phyloP scores from a whole-genome alignment of 2,113 vertebrate species.

The Cettia cetti region DNA sequence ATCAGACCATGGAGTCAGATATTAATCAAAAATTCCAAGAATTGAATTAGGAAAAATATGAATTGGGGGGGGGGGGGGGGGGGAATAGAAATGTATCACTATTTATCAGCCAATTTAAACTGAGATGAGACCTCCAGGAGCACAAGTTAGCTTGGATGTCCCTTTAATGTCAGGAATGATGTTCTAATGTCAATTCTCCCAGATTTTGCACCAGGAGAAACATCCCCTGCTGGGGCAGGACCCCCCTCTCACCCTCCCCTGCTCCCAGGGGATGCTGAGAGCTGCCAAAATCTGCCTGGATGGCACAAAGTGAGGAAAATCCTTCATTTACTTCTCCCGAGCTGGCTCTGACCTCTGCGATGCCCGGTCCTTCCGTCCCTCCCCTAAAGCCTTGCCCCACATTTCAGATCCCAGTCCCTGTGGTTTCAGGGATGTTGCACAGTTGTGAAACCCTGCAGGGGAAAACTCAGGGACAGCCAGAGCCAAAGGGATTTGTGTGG shows the following conservation, averaged over 20 bases:
- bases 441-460: background rate
- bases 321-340: background rate
- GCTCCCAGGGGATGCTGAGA: fast-evolving
- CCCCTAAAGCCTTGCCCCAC: fast-evolving
- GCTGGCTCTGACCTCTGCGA: fast-evolving
- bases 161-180: fast-evolving
- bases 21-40: background rate
- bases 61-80: too few relatives aligned
- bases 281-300: background rate
- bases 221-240: background rate
- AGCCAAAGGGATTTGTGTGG: background rate
- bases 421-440: fast-evolving
- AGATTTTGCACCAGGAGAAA: background rate
- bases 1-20: background rate
- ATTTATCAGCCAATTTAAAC: background rate
- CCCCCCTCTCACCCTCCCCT: fast-evolving
- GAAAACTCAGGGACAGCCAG: background rate
- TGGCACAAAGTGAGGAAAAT: background rate
- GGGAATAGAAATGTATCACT: background rate
- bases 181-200: background rate
- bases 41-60: background rate
- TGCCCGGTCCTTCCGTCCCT: fast-evolving
- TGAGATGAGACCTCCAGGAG: background rate
- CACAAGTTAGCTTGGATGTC: background rate
- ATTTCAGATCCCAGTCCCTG: background rate